Evolutionary conservation across 2,888 invertebrate species (phyloP).

Genomic region (Anagyrus pseudococci): DNA sequence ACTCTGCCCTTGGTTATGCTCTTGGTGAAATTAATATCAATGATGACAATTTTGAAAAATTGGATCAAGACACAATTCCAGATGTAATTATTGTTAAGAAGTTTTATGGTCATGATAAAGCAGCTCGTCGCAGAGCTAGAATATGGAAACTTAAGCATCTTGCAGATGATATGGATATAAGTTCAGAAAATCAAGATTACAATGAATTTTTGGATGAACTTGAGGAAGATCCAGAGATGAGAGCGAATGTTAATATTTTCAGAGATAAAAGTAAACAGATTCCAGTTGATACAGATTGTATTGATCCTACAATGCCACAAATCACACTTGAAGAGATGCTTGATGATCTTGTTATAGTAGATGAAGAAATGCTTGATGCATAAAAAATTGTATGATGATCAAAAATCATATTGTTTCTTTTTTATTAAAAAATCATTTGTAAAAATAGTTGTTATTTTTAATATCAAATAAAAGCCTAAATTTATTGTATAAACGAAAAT

Average conservation of each 20-base stretch:
- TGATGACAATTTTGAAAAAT: slow-evolving; percentile 84
- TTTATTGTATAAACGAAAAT: too few species aligned
- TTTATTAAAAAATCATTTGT: too few species aligned
- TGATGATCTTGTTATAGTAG: slow-evolving; percentile 84
- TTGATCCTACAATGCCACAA: slow-evolving; percentile 73
- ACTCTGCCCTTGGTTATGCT: slow-evolving; percentile 91
- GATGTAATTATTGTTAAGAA: slow-evolving; percentile 97
- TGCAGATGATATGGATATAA: slow-evolving; percentile 69
- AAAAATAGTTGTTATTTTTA: background rate
- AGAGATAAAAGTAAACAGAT: slow-evolving; percentile 67
- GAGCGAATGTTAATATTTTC: slow-evolving; percentile 95
- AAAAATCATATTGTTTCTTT: background rate
- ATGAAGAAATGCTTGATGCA: slow-evolving; percentile 76
- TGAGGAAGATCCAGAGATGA: slow-evolving; percentile 89
- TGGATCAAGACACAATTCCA: slow-evolving; percentile 74
- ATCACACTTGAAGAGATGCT: slow-evolving; percentile 93
- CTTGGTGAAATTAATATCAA: slow-evolving; percentile 91
- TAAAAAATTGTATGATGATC: too few species aligned
- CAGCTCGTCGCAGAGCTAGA: slow-evolving; percentile 74
- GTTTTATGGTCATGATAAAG: slow-evolving; percentile 74
- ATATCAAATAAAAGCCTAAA: too few species aligned
- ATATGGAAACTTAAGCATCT: slow-evolving; percentile 94
- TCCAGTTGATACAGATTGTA: slow-evolving; percentile 67
- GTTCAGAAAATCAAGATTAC: slow-evolving; percentile 79
- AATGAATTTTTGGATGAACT: slow-evolving; percentile 96